Evolutionary conservation across 2,888 invertebrate genomes (phyloP).

Genomic region (Schrankia costaestrigalis): DNA sequence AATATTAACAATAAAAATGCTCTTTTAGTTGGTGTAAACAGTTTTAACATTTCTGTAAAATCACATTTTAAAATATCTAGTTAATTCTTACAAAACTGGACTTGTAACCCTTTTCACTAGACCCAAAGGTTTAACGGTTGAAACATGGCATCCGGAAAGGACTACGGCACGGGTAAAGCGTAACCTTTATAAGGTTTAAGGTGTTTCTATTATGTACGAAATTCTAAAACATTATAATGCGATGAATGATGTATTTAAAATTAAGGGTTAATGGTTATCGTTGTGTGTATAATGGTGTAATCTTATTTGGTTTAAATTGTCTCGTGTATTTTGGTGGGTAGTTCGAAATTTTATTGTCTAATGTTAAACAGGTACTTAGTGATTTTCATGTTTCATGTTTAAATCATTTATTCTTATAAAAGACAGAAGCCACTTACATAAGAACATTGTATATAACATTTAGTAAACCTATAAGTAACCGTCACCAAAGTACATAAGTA

Average conservation of each 20-base stretch:
- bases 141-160: conserved; percentile 67
- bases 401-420: neutral
- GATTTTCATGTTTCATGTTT: neutral
- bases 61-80: no score
- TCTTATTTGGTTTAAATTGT: no score
- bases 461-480: no score
- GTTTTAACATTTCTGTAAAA: no score
- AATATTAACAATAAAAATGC: no score
- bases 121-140: conserved; percentile 61
- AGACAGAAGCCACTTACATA: no score
- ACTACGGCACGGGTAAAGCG: conserved; percentile 34
- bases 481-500: no score
- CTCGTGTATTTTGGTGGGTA: conserved; percentile 6
- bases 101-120: no score
- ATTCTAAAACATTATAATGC: conserved; percentile 42
- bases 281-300: no score
- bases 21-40: no score
- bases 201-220: conserved; percentile 48
- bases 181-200: conserved; percentile 31
- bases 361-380: neutral
- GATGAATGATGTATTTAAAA: conserved; percentile 18
- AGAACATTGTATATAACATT: no score
- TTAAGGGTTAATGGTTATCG: conserved; percentile 3
- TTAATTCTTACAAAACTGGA: no score
- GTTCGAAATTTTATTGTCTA: conserved; percentile 3